Base-by-base conservation (phyloP, 2,113 vertebrate genomes). In the Lynx canadensis region DNA sequence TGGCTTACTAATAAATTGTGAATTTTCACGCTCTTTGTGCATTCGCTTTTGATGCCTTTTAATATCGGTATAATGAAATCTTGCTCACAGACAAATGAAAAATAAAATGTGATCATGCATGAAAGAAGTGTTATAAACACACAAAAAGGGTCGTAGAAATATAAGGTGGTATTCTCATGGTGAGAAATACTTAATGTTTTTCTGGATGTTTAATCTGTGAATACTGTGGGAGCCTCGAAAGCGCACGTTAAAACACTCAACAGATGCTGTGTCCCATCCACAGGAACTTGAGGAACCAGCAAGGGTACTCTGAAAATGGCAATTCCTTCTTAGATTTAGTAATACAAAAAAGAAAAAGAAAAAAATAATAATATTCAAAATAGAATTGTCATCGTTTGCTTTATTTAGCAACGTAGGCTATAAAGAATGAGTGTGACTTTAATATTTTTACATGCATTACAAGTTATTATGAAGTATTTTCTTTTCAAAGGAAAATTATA, bases 401-500 rank as follows among this genome's bases (percentile, higher is more conserved):
- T 89, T 63, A 29, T 31, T 96, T 60, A 80, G n/a, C 68, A 96
- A 76, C n/a, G 65, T 7, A 57, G 86, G 60, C 69, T 48, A 12
- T 50, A 79, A 33, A 18, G 15, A 38, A 73, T 78, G 41, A 15
- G 55, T 19, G 10, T 4, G 18, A 23, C n/a, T 78, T 97, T 16
- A 76, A 71, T 78, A 97, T 81, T 90, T 93, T 66, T 55, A 1
- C 19, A 79, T 79, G 31, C 68, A 48, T 88, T 73, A 7, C 68
- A 89, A 33, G 63, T 29, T 86, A 60, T 73, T 66, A 27, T 19
- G 14, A 93, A 82, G n/a, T 55, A 50, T 48, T 93, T 86, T 60
- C 63, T 88, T 97, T 91, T 91, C 80, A 95, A 88, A 96, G 55
- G 29, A 79, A 36, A 48, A 57, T 71, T 74, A 38, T 74, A 96